Conservation (phyloP, 2,888 invertebrate genomes). For the Parnassius apollo region DNA sequence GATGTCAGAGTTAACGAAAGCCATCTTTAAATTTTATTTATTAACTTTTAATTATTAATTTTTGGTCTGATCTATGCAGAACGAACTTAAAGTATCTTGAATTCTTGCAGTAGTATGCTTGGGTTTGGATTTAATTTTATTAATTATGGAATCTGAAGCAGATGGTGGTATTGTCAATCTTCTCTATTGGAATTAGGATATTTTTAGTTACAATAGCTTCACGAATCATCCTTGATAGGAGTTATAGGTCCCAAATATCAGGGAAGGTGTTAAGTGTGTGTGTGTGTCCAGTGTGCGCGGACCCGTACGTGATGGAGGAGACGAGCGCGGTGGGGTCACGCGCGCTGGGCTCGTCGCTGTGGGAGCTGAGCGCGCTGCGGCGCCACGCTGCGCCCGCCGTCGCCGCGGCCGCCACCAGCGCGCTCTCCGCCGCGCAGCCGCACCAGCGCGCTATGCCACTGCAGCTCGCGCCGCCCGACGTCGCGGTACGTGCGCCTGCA, state of each 20-base stretch:
- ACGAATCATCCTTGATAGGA: too few relatives aligned
- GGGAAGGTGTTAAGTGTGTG: not conserved
- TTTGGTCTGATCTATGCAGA: too few relatives aligned
- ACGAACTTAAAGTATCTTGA: too few relatives aligned
- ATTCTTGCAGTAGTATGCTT: too few relatives aligned
- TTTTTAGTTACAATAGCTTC: too few relatives aligned
- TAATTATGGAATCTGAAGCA: too few relatives aligned
- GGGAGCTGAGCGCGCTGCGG: conserved; percentile 92
- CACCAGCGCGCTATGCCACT: conserved; percentile 29
- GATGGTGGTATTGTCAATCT: too few relatives aligned
- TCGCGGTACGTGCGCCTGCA: conserved; percentile 16
- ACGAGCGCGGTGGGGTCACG: conserved; percentile 88
- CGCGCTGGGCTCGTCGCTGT: conserved; percentile 94
- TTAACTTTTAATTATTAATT: too few relatives aligned
- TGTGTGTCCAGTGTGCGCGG: conserved; percentile 74
- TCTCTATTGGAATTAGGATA: too few relatives aligned
- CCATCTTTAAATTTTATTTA: too few relatives aligned
- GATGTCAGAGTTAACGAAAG: too few relatives aligned
- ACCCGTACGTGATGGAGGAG: conserved; percentile 94
- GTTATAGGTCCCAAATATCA: not conserved
- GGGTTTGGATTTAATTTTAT: too few relatives aligned
- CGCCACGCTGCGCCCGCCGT: conserved; percentile 82
- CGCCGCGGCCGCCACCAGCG: conserved; percentile 83
- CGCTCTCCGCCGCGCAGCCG: conserved; percentile 39
- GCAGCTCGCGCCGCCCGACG: conserved; percentile 30